Evolutionary conservation across 2,888 invertebrate species (phyloP), one percentile per base, ranked within the genome.

Genomic region (Trypoxylon attenuatum): DNA sequence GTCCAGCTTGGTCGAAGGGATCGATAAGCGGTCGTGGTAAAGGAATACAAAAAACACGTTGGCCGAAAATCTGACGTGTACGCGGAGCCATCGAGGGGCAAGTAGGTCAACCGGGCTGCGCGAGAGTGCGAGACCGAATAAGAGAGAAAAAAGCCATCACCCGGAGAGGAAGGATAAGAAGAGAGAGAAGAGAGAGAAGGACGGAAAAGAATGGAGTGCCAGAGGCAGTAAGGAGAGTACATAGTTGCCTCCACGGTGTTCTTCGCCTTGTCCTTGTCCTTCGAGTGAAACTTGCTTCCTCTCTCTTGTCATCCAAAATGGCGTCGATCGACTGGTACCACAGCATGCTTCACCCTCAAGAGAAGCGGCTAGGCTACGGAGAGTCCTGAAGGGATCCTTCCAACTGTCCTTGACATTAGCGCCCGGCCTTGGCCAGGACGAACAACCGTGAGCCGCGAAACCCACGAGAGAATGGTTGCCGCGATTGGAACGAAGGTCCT

Each of bases 231-330:
- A 64, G 58, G 63, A 4, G 8, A 33, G 33, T 8, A 33, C 1
- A n/a, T n/a, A n/a, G n/a, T n/a, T n/a, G n/a, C 65, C 51, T 62
- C 56, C 58, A 58, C 66, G 69, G 63, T 61, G 69, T 59, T 41
- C 60, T 53, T 43, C 58, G 49, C 55, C 54, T 67, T 55, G 54
- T 42, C 62, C 6, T 27, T 47, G 38, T 55, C 41, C 57, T 39
- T 62, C 60, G 39, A 42, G 47, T 69, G 13, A n/a, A n/a, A n/a
- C n/a, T n/a, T n/a, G n/a, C n/a, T n/a, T n/a, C n/a, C n/a, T n/a
- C n/a, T n/a, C n/a, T n/a, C n/a, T n/a, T n/a, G 62, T 63, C 62
- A 72, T 67, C 66, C 76, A 81, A 80, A 70, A 80, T 80, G 78
- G 82, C 78, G 78, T 64, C 70, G 55, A 49, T 71, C 49, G 71